Conservation (phyloP, 1,140 invertebrate species). For the Neuroterus valhalla region DNA sequence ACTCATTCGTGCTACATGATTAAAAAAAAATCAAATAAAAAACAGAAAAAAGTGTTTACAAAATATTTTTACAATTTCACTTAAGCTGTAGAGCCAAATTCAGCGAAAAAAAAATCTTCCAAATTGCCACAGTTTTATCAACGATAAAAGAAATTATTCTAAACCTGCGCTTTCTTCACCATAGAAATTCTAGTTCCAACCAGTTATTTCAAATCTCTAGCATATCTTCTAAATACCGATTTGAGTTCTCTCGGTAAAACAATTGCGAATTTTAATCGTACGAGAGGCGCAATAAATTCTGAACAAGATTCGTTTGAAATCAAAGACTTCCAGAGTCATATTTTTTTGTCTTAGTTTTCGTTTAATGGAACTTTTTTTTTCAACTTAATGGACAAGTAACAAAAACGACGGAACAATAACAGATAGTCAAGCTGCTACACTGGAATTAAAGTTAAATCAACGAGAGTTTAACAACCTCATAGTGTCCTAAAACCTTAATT, state of each 20-base stretch:
- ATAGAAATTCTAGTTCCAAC: no score
- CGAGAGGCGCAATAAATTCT: constrained; percentile 9
- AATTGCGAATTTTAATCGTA: not conserved
- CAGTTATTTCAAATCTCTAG: not conserved
- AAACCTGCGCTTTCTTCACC: not conserved
- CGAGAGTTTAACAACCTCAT: constrained; percentile 7
- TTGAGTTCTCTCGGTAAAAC: not conserved
- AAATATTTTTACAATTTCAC: constrained; percentile 24
- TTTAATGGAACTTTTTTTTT: not conserved
- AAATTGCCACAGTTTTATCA: not conserved
- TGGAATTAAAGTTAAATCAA: not conserved
- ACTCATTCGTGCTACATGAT: not conserved
- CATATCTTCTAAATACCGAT: not conserved
- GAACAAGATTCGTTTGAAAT: not conserved
- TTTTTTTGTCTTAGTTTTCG: not conserved
- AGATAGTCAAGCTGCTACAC: not conserved
- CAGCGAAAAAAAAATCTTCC: not conserved
- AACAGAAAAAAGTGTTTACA: constrained; percentile 1
- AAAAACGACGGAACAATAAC: constrained; percentile 27
- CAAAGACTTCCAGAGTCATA: not conserved
- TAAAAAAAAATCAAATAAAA: not conserved
- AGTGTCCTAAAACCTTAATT: not conserved
- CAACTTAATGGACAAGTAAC: constrained; percentile 8
- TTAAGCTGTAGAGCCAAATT: not conserved
- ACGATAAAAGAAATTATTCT: not conserved